Evolutionary conservation across 1,140 invertebrate species (phyloP).

Genomic region (Chlorops oryzae): DNA sequence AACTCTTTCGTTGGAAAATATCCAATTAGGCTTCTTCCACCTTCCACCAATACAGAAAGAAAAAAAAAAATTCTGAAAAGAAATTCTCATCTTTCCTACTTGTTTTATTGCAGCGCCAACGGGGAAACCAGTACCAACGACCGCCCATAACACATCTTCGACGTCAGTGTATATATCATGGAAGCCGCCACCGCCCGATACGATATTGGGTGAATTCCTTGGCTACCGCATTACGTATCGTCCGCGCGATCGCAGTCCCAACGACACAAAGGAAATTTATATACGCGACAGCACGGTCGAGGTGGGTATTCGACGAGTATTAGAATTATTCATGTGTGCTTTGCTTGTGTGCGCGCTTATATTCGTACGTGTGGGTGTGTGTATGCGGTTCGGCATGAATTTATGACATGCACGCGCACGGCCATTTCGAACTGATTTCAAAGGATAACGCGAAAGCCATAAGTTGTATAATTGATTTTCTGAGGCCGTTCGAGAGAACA

Average conservation of each 20-base stretch:
- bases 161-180: slow-evolving; percentile 65
- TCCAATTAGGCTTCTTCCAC: too few species aligned
- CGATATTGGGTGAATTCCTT: slow-evolving; percentile 72
- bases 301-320: slow-evolving; percentile 48
- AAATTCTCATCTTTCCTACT: too few species aligned
- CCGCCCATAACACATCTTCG: slow-evolving; percentile 64
- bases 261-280: slow-evolving; percentile 61
- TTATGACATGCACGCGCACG: too few species aligned
- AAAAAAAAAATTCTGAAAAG: too few species aligned
- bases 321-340: neutral
- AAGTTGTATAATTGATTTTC: too few species aligned
- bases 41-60: too few species aligned
- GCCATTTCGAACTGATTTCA: too few species aligned
- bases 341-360: neutral
- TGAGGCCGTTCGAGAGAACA: too few species aligned
- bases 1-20: too few species aligned
- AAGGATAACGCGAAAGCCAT: too few species aligned
- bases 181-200: slow-evolving; percentile 61
- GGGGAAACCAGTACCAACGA: slow-evolving; percentile 64
- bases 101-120: slow-evolving; percentile 67
- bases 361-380: neutral
- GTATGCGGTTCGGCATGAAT: neutral
- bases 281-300: slow-evolving; percentile 60
- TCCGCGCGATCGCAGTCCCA: slow-evolving; percentile 54
- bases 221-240: slow-evolving; percentile 67